These are phyloP conservation scores for Lithophane leautieri DNA, from an alignment of 2,888 invertebrate species.

Conservation along the genomic window DNA sequence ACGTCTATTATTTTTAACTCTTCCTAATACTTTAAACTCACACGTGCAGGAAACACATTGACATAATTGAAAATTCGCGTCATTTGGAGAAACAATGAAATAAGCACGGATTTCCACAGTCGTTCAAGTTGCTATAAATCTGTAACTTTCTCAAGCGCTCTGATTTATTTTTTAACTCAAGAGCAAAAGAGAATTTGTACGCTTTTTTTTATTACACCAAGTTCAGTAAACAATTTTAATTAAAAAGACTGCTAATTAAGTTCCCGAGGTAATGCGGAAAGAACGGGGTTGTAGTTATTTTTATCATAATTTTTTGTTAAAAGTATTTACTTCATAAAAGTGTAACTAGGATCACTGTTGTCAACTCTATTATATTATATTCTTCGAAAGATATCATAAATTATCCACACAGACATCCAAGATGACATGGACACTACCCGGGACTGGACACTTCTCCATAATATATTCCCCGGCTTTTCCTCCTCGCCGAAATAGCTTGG, in stretches of 20 bases:
- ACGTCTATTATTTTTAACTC: too few relatives aligned
- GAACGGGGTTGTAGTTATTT: background rate
- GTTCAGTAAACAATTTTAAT: slow-evolving; percentile 50
- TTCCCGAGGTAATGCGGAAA: background rate
- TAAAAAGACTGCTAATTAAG: slow-evolving; percentile 29
- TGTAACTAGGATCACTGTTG: background rate
- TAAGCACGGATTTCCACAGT: slow-evolving; percentile 11
- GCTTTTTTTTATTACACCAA: slow-evolving; percentile 17
- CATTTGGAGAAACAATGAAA: slow-evolving; percentile 12
- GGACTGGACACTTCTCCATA: background rate
- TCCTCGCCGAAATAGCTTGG: background rate
- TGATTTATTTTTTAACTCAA: slow-evolving; percentile 29
- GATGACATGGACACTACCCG: too few relatives aligned
- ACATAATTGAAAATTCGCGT: background rate
- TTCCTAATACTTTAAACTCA: too few relatives aligned
- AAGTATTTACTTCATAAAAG: background rate
- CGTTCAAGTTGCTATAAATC: slow-evolving; percentile 37
- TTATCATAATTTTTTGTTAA: background rate
- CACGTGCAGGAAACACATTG: background rate
- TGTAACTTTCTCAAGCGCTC: slow-evolving; percentile 35
- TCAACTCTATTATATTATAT: background rate
- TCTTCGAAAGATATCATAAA: background rate
- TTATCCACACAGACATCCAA: too few relatives aligned
- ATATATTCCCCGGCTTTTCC: background rate
- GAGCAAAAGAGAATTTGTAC: background rate